A percentile compares a stretch with the other conserved stretches of the same genome.
Evolutionary conservation across 2,797 vertebrate genomes (phyloP).

Genomic region (Rhinophrynus dorsalis): DNA sequence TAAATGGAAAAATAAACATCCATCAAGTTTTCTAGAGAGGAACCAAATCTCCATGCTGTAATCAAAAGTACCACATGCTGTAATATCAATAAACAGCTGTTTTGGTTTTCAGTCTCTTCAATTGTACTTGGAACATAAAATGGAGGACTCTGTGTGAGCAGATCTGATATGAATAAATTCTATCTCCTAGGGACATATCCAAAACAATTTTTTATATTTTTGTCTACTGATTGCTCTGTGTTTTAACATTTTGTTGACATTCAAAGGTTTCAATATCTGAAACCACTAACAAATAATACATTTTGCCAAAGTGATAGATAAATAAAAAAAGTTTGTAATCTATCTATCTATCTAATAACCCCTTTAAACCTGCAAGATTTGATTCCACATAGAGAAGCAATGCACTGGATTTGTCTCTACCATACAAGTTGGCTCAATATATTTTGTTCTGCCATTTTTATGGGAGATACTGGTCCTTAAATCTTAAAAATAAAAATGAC

Average conservation of each 20-base stretch:
- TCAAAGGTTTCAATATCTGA: neutral
- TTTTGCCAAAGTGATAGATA: neutral
- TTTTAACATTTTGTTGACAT: neutral
- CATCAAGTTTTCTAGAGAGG: neutral
- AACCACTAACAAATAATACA: neutral
- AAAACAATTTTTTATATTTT: neutral
- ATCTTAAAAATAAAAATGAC: too few relatives aligned
- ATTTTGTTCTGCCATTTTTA: too few relatives aligned
- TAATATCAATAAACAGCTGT: slow-evolving; percentile 7
- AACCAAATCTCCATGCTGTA: neutral
- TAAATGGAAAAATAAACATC: neutral
- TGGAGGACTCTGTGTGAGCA: slow-evolving; percentile 1
- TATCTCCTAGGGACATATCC: slow-evolving; percentile 5
- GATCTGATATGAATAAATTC: slow-evolving; percentile 7
- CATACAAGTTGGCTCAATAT: too few relatives aligned
- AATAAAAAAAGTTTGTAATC: too few relatives aligned
- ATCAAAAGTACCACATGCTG: slow-evolving; percentile 5
- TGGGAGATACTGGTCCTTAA: too few relatives aligned
- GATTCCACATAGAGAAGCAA: too few relatives aligned
- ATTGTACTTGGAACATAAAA: neutral
- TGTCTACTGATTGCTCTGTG: neutral
- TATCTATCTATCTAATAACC: too few relatives aligned
- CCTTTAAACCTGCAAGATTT: too few relatives aligned
- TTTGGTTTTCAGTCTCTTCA: neutral
- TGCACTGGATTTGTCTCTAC: too few relatives aligned